Conservation (phyloP, 2,797 vertebrate species). For the Taenioides sp. region DNA sequence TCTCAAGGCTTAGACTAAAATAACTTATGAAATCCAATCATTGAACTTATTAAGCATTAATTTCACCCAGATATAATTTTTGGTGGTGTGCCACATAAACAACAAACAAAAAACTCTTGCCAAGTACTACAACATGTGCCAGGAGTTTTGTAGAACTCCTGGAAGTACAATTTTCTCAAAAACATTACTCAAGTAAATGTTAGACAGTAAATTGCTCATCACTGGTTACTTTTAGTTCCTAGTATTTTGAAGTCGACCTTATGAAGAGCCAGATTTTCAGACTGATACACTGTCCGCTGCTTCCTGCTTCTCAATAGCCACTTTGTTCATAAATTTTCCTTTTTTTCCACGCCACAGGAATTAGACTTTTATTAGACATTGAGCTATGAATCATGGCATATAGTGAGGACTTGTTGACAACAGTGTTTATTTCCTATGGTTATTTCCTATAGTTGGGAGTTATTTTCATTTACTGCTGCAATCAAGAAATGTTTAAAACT, state of each 20-base stretch:
- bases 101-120: neutral
- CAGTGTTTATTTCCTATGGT: conserved; percentile 35
- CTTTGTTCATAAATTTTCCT: conserved; percentile 34
- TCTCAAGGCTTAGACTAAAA: too few species aligned
- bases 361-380: conserved; percentile 23
- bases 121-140: neutral
- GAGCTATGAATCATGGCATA: conserved; percentile 14
- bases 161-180: neutral
- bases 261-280: conserved; percentile 58
- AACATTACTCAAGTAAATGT: conserved; percentile 3
- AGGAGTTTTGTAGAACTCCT: neutral
- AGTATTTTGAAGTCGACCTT: conserved; percentile 14
- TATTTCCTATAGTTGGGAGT: conserved; percentile 11
- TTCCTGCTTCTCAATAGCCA: conserved; percentile 35
- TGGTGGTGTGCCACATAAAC: neutral
- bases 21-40: too few species aligned
- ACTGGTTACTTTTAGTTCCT: neutral
- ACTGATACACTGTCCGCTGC: conserved; percentile 52
- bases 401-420: conserved; percentile 25
- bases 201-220: neutral
- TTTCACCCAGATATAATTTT: too few species aligned
- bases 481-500: conserved; percentile 30
- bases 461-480: conserved; percentile 41
- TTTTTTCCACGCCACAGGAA: conserved; percentile 19
- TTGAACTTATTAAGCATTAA: too few species aligned